Evolutionary conservation across 2,797 vertebrate genomes (phyloP), one percentile per base, ranked within the genome.

Genomic region (Austrolebias charrua): DNA sequence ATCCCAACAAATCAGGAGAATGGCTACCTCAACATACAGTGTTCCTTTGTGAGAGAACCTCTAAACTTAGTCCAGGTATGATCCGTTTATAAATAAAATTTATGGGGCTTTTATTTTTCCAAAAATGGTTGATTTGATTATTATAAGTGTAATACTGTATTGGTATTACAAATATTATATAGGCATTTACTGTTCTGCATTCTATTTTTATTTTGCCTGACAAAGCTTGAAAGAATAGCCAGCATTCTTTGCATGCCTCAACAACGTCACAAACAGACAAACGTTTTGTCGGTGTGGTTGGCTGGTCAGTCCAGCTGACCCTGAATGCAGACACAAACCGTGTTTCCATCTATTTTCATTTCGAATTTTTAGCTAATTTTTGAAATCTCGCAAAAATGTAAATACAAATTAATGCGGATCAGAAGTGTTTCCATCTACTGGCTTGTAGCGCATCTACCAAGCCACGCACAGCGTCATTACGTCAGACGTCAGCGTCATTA

Each of bases 201-300:
- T 79, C 75, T 63, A 66, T 35, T 35, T 35, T 35, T 24, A 24
- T 66, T 66, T 66, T 53, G 52, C 61, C 69, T 51, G 66, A 85
- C 82, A 84, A 82, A 77, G 85, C 85, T 75, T 74, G 75, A 72
- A 72, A 40, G 76, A 66, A 75, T 75, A 58, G 79, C 73, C 80
- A 35, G 67, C 77, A 89, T 90, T 86, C 80, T 83, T 43, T 60
- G 80, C 88, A 87, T 88, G 75, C 84, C 76, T 47, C 46, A 56
- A 64, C 64, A 14, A 84, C 67, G 77, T 86, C 85, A 88, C 86
- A 88, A 79, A 78, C 80, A 53, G 61, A 52, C 81, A 76, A 77
- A 66, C 14, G 42, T 55, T 44, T 54, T 63, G 63, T 35, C 12
- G 1, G 54, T 44, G 40, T 54, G 66, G 73, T 71, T 64, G 76